These are phyloP conservation scores for Lanius collurio DNA, from an alignment of 2,113 vertebrate genomes.

Conservation along the genomic window DNA sequence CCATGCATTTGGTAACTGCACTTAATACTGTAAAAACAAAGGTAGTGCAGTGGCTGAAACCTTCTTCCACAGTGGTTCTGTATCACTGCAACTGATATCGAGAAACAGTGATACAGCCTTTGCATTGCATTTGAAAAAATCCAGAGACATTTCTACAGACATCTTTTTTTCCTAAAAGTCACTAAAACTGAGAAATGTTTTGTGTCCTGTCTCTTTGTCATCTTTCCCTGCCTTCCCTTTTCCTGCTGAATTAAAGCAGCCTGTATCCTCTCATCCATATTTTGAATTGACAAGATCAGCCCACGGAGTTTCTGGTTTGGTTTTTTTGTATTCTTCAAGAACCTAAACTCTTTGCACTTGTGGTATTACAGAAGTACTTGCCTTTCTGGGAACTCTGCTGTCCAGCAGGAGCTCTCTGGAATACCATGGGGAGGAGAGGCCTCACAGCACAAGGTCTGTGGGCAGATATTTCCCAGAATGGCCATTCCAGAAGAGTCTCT, in stretches of 20 bases:
- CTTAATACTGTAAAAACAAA: not conserved
- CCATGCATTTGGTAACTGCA: not conserved
- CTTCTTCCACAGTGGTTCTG: not conserved
- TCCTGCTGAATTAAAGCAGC: not conserved
- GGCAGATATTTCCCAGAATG: not conserved
- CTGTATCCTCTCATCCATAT: not conserved
- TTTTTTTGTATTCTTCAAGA: not conserved
- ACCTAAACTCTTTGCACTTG: not conserved
- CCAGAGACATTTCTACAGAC: not conserved
- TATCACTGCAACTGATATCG: accelerated
- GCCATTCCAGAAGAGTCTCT: not conserved
- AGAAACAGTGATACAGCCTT: not conserved
- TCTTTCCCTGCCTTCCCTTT: not conserved
- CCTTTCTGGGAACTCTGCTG: not conserved
- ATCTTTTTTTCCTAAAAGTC: not conserved
- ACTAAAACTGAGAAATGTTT: not conserved
- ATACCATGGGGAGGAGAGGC: not conserved
- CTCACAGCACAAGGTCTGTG: accelerated
- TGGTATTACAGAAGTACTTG: not conserved
- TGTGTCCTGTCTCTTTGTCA: not conserved
- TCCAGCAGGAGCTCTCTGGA: not conserved
- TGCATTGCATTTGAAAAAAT: not conserved
- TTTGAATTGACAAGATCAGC: not conserved
- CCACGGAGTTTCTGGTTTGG: not conserved
- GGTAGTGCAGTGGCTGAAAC: not conserved